Evolutionary conservation across 2,113 vertebrate species (phyloP).

Genomic region (Eretmochelys imbricata): DNA sequence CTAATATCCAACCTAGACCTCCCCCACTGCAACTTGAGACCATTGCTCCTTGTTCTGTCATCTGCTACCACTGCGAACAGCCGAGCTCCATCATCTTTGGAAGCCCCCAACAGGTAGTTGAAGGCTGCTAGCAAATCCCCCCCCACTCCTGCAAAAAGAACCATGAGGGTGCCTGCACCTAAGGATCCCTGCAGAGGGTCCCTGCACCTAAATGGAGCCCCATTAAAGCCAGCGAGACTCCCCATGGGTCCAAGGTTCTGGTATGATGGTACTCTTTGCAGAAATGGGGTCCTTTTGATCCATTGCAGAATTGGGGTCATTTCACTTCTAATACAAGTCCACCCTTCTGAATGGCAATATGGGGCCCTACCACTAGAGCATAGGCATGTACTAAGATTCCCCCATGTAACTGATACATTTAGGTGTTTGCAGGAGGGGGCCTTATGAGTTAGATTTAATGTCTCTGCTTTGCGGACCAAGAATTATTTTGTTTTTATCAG

Average conservation of each 20-base stretch:
- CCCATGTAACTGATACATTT: neutral
- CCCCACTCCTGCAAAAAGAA: neutral
- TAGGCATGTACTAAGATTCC: neutral
- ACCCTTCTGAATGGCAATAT: neutral
- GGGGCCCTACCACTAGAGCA: neutral
- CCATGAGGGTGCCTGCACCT: neutral
- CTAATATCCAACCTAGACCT: no score
- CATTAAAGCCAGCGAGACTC: neutral
- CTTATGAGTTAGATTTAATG: neutral
- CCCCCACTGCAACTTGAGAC: no score
- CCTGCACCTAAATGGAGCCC: neutral
- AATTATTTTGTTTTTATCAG: neutral
- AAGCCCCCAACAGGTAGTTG: no score
- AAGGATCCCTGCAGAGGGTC: no score
- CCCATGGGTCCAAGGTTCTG: accelerated
- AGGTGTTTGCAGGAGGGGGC: neutral
- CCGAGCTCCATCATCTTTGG: no score
- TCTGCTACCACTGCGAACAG: no score
- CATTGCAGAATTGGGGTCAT: neutral
- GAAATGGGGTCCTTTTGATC: no score
- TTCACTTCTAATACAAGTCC: neutral
- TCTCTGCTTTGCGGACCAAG: neutral
- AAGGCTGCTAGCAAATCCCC: neutral
- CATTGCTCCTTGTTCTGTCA: no score
- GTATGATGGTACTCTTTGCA: neutral